These are phyloP conservation scores for Psophia crepitans DNA, from an alignment of 2,113 vertebrate genomes.

Conservation along the genomic window DNA sequence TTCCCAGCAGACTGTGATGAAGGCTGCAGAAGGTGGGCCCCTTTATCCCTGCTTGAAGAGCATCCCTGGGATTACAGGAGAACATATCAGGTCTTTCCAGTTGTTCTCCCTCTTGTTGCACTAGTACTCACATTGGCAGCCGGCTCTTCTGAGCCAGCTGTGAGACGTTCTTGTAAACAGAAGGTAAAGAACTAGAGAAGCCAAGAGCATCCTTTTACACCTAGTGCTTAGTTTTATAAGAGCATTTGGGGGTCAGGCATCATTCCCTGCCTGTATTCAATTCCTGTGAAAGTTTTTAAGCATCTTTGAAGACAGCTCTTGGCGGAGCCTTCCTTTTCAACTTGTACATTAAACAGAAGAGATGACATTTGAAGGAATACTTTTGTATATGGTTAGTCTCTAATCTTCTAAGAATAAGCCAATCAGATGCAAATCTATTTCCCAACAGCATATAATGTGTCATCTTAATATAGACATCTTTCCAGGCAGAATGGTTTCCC, in stretches of 20 bases:
- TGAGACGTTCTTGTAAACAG: neutral
- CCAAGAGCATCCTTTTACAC: neutral
- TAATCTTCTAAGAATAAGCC: neutral
- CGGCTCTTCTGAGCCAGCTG: neutral
- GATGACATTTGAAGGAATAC: conserved; percentile 8
- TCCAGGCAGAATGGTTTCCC: neutral
- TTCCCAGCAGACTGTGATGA: neutral
- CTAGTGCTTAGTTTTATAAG: neutral
- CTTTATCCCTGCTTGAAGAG: neutral
- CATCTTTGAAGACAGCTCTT: neutral
- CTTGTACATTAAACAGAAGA: neutral
- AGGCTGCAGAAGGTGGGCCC: neutral
- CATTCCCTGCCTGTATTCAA: neutral
- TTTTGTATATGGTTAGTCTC: neutral
- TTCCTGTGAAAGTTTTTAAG: neutral
- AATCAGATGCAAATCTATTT: conserved; percentile 6
- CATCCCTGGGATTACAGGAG: neutral
- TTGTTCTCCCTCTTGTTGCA: neutral
- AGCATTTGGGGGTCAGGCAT: neutral
- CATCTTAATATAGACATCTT: neutral
- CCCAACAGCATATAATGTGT: neutral
- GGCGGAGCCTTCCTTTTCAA: neutral
- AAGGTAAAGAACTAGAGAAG: neutral
- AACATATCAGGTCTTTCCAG: neutral
- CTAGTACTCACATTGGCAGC: neutral